phyloP scores from a whole-genome alignment of 2,888 invertebrate species.

The Thymelicus lineola region DNA sequence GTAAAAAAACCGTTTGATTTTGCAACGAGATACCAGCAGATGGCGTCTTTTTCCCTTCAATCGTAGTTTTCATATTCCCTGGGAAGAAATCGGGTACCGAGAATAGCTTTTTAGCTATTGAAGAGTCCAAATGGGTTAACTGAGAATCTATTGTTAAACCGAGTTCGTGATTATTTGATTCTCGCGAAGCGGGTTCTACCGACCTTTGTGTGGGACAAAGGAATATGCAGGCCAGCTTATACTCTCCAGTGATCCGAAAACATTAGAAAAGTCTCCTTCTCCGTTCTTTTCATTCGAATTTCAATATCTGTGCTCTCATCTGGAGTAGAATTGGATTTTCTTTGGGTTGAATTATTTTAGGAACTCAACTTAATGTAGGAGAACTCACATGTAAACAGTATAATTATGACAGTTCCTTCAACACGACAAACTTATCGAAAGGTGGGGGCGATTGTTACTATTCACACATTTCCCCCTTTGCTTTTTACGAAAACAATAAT shows the following conservation, averaged over 20 bases:
- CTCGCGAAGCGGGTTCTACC: slow-evolving; percentile 13
- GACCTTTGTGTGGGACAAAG: slow-evolving; percentile 17
- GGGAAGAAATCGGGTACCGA: slow-evolving; percentile 40
- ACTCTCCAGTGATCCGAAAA: slow-evolving; percentile 8
- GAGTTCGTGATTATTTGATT: slow-evolving; percentile 12
- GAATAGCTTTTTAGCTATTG: slow-evolving; percentile 40
- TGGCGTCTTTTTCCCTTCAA: slow-evolving; percentile 41
- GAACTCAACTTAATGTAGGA: no score
- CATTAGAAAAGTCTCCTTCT: slow-evolving; percentile 1
- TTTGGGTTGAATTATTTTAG: neutral
- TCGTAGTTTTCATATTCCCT: slow-evolving; percentile 42
- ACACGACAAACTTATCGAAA: no score
- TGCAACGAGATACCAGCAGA: no score
- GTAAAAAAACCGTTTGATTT: no score
- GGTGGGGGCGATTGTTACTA: no score
- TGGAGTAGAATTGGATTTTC: slow-evolving; percentile 11
- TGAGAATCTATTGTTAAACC: slow-evolving; percentile 36
- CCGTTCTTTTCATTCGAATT: neutral
- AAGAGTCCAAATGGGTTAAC: slow-evolving; percentile 38
- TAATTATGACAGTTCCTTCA: no score
- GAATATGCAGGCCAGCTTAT: neutral
- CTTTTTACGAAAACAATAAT: no score
- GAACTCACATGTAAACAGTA: no score
- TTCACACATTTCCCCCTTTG: no score
- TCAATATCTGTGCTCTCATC: slow-evolving; percentile 6